Conservation (phyloP, 2,888 invertebrate genomes). For the Tetranychus truncatus region DNA sequence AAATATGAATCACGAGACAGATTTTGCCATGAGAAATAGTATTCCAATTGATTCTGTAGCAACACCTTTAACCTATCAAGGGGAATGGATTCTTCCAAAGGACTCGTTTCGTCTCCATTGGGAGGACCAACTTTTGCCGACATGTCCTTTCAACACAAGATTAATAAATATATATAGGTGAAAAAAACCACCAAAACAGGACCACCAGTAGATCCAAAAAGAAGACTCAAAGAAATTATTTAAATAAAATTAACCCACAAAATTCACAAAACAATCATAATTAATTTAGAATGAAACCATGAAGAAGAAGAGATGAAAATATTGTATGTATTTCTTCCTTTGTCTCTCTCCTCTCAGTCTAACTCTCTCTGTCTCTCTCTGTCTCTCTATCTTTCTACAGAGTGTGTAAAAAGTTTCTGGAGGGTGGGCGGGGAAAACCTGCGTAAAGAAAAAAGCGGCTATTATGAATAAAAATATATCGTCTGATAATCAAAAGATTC, state of each 20-base stretch:
- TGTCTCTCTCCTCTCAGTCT: not conserved
- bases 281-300: not conserved
- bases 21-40: slow-evolving; percentile 77
- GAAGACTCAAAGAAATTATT: too few species aligned
- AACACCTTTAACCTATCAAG: slow-evolving; percentile 55
- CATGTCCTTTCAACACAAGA: too few species aligned
- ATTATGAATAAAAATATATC: too few species aligned
- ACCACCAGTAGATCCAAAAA: too few species aligned
- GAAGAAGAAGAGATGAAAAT: not conserved
- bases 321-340: not conserved
- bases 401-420: too few species aligned
- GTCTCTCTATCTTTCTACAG: slow-evolving; percentile 3
- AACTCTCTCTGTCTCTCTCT: slow-evolving; percentile 8
- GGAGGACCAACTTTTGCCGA: too few species aligned
- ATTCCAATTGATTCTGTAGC: slow-evolving; percentile 64
- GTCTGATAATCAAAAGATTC: too few species aligned
- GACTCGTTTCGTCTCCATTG: not conserved
- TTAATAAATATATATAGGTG: too few species aligned
- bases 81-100: slow-evolving; percentile 34
- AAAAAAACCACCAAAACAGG: too few species aligned
- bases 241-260: not conserved
- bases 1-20: slow-evolving; percentile 70
- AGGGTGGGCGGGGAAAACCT: too few species aligned
- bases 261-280: not conserved
- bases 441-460: too few species aligned